Evolutionary conservation across 2,797 vertebrate genomes (phyloP).

Genomic region (Melanogrammus aeglefinus): DNA sequence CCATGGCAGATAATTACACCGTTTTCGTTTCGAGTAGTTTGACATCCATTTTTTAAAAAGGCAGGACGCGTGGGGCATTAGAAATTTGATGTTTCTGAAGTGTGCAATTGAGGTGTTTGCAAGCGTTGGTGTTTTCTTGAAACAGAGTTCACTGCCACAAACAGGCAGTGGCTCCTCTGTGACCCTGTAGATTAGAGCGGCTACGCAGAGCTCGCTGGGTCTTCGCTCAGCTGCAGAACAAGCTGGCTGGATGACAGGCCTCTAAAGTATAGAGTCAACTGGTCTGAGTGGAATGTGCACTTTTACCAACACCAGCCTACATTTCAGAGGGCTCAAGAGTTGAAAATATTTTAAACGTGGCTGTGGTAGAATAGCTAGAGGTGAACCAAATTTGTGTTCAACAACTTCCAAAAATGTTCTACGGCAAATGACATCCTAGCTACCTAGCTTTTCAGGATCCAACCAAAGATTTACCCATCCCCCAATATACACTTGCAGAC

Average conservation of each 20-base stretch:
- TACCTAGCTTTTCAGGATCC: conserved; percentile 43
- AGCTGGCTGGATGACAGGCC: conserved; percentile 27
- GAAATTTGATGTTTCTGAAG: conserved; percentile 37
- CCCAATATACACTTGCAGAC: conserved; percentile 43
- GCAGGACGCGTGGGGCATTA: conserved; percentile 16
- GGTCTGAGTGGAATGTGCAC: conserved; percentile 27
- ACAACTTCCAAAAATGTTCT: background rate
- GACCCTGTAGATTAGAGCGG: conserved; percentile 29
- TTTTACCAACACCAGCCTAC: conserved; percentile 33
- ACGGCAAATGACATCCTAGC: conserved; percentile 16
- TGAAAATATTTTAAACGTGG: background rate
- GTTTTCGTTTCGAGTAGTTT: background rate
- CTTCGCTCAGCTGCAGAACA: conserved; percentile 27
- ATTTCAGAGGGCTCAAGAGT: conserved; percentile 7
- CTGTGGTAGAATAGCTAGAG: background rate
- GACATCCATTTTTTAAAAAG: background rate
- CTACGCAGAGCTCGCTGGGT: conserved; percentile 22
- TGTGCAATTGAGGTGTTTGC: conserved; percentile 20
- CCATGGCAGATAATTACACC: background rate
- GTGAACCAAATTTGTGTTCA: background rate
- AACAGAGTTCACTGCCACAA: conserved; percentile 44
- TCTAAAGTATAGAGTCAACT: conserved; percentile 34
- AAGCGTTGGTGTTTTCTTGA: conserved; percentile 37
- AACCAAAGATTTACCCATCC: conserved; percentile 50
- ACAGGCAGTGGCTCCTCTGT: conserved; percentile 45